Conservation (phyloP, 2,797 vertebrate species). For the Bradypodion ventrale region DNA sequence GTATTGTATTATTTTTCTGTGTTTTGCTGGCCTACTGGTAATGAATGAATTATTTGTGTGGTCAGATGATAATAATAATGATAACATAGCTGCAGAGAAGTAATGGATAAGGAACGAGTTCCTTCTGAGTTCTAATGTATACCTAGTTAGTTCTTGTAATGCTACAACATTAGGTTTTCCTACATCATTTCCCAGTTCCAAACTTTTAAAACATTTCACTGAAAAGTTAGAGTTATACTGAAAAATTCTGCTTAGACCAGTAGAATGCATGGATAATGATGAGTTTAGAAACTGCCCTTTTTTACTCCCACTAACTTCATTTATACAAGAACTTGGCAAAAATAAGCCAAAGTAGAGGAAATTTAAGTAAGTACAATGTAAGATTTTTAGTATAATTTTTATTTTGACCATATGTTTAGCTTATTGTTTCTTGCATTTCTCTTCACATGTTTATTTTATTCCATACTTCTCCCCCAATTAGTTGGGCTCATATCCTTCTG, state of each 20-base stretch:
- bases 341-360: constrained; percentile 31
- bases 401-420: not conserved
- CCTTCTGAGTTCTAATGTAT: not conserved
- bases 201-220: not conserved
- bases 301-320: constrained; percentile 12
- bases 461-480: not conserved
- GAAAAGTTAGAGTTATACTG: not conserved
- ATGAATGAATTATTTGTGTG: not conserved
- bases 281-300: not conserved
- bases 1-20: too few species aligned
- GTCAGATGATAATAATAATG: too few species aligned
- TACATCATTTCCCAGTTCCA: not conserved
- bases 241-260: constrained; percentile 15
- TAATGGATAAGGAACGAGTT: too few species aligned
- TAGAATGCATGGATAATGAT: not conserved
- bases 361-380: constrained; percentile 32
- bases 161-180: not conserved
- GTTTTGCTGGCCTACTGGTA: too few species aligned
- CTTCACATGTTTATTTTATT: not conserved
- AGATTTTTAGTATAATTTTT: constrained; percentile 30
- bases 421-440: constrained; percentile 19
- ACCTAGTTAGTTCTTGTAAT: not conserved
- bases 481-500: not conserved
- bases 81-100: too few species aligned
- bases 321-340: not conserved